Conservation (phyloP, 2,113 vertebrate genomes). For the Calyptommatus sinebrachiatus region DNA sequence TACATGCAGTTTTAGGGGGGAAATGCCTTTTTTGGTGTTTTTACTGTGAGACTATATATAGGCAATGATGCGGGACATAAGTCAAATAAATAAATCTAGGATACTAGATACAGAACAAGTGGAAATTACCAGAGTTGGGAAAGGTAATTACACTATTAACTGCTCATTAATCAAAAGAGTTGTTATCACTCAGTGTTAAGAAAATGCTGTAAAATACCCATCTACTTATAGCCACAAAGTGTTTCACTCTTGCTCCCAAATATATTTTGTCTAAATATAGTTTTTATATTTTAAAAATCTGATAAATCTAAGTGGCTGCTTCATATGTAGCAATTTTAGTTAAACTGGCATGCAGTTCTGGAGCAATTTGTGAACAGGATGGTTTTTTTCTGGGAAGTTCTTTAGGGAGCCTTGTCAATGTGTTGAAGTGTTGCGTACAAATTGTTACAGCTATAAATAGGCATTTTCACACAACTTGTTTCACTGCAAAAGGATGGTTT, state of each 20-base stretch:
- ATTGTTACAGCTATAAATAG: constrained; percentile 29
- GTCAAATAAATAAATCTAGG: too few relatives aligned
- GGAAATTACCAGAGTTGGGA: too few relatives aligned
- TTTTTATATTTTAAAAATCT: neutral
- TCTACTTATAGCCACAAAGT: too few relatives aligned
- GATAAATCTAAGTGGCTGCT: neutral
- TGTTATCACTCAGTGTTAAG: too few relatives aligned
- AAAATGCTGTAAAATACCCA: neutral
- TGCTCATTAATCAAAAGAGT: too few relatives aligned
- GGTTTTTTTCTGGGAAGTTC: constrained; percentile 4
- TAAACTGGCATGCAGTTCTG: neutral
- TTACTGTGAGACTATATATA: too few relatives aligned
- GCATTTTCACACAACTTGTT: neutral
- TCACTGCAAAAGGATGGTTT: neutral
- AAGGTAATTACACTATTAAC: too few relatives aligned
- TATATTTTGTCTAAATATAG: neutral
- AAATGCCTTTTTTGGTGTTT: too few relatives aligned
- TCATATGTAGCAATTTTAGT: neutral
- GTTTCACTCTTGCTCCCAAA: neutral
- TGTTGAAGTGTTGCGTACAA: constrained; percentile 11
- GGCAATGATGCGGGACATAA: too few relatives aligned
- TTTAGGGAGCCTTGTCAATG: constrained; percentile 17
- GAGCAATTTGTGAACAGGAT: constrained; percentile 16
- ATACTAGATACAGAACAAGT: too few relatives aligned
- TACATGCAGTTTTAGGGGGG: too few relatives aligned